Evolutionary conservation across 2,113 vertebrate species (phyloP).

Genomic region (Maccullochella peelii): DNA sequence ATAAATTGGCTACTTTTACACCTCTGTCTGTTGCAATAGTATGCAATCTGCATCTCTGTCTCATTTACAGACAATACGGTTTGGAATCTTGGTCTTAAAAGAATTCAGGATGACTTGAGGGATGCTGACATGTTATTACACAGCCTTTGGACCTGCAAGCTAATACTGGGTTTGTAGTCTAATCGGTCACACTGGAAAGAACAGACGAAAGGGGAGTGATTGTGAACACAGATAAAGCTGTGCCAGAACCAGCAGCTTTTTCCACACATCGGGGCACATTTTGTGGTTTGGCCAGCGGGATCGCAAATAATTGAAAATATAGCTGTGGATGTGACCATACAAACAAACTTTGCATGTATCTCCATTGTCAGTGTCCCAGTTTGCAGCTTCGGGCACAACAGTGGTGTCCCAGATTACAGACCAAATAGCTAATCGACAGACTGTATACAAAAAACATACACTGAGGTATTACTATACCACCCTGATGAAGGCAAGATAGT

Average conservation of each 20-base stretch:
- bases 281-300: constrained; percentile 18
- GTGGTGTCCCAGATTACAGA: background rate
- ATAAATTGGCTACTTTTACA: no score
- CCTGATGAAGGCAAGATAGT: no score
- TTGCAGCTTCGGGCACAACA: background rate
- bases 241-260: constrained; percentile 12
- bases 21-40: no score
- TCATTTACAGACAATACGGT: background rate
- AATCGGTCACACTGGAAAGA: background rate
- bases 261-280: constrained; percentile 28
- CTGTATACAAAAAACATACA: background rate
- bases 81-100: background rate
- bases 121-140: background rate
- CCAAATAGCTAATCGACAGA: no score
- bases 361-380: no score
- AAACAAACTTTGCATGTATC: constrained; percentile 6
- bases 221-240: constrained; percentile 10
- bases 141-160: background rate
- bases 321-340: constrained; percentile 6
- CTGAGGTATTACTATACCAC: no score
- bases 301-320: constrained; percentile 21
- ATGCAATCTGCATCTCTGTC: background rate
- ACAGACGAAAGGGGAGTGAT: background rate
- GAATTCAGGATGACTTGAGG: background rate
- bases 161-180: background rate